Evolutionary conservation across 2,888 invertebrate genomes (phyloP).

Genomic region (Myopa tessellatipennis): DNA sequence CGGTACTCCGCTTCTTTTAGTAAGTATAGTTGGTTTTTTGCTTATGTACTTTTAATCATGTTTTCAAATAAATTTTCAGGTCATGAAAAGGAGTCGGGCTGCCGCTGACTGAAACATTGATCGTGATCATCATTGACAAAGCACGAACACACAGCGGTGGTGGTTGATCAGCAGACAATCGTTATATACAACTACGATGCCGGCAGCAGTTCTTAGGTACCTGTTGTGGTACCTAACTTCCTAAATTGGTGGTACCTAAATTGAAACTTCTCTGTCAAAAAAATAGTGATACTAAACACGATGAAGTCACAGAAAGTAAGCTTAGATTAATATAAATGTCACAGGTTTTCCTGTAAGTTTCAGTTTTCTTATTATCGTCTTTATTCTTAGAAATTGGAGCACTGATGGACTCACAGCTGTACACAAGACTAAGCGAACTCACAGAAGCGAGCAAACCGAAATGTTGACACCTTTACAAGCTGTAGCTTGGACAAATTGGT

Average conservation of each 20-base stretch:
- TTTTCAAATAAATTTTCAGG: no score
- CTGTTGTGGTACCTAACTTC: conserved; percentile 36
- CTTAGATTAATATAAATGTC: background rate
- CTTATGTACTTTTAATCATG: no score
- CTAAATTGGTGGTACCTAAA: no score
- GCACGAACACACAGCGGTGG: no score
- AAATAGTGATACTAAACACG: conserved; percentile 73
- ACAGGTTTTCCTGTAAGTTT: background rate
- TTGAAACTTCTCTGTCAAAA: conserved; percentile 57
- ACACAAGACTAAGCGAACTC: conserved; percentile 85
- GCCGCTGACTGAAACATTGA: no score
- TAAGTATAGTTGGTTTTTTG: no score
- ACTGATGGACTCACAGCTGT: conserved; percentile 88
- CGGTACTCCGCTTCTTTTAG: no score
- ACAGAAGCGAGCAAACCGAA: conserved; percentile 88
- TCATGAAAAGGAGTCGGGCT: no score
- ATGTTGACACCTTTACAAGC: conserved; percentile 89
- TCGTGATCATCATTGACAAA: no score
- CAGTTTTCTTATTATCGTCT: background rate
- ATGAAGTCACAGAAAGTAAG: conserved; percentile 72
- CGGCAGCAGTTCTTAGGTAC: conserved; percentile 47
- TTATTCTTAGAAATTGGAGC: conserved; percentile 67
- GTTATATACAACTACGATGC: conserved; percentile 56
- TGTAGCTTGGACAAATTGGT: conserved; percentile 87
- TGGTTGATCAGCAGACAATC: no score